Evolutionary conservation across 2,797 vertebrate genomes (phyloP), one percentile per base, ranked within the genome.

Genomic region (Thunnus albacares): DNA sequence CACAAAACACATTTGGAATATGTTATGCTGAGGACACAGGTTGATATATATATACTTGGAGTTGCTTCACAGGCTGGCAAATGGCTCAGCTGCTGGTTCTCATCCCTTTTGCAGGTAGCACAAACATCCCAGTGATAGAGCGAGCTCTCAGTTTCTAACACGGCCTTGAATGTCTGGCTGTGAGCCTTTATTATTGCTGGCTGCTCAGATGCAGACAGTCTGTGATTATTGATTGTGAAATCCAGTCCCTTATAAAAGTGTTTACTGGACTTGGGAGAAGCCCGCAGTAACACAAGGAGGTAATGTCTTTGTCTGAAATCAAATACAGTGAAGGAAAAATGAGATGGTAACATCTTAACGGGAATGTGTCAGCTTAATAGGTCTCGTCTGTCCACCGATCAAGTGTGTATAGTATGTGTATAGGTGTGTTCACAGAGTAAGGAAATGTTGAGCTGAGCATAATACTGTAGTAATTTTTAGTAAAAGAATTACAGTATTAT

Each of bases 191-290:
- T 85, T 75, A 82, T 66, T 83, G 57, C 80, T 76, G 92, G 88
- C 83, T 61, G 80, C 75, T 87, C 49, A 0, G 0, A 82, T 75
- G 69, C 38, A 81, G 84, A 81, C 80, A 61, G 80, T 90, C 52
- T 14, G 85, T 84, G 89, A 88, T 84, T 89, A 91, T 91, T 78
- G 87, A 92, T 86, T 73, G 71, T 84, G 56, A 81, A 89, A 81
- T 89, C 59, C 76, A 72, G 88, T 73, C 81, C 79, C 41, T 68
- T 74, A 47, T 88, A 77, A 75, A 88, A 85, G 69, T 86, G 88
- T 89, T 93, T 82, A 77, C 80, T 71, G 80, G 75, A 81, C 75
- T 64, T 80, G 20, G 53, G 71, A 79, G 81, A 87, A 71, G 70
- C 77, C 75, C 71, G 59, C 67, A 49, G 90, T 84, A 92, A 87